Evolutionary conservation across 2,113 vertebrate species (phyloP).

Genomic region (Pelusios castaneus): DNA sequence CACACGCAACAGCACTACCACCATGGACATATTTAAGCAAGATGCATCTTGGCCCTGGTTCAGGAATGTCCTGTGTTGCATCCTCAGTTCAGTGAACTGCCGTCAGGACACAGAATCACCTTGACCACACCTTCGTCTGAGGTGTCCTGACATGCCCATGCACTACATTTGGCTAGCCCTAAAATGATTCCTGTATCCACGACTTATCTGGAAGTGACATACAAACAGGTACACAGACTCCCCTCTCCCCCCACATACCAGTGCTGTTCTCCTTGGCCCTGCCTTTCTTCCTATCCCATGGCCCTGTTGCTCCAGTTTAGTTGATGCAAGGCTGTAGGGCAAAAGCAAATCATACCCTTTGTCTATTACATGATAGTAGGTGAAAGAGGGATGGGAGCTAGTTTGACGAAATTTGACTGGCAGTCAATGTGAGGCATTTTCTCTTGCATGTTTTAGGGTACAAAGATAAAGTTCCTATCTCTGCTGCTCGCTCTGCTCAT

Average conservation of each 20-base stretch:
- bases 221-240: background rate
- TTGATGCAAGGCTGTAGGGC: background rate
- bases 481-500: conserved; percentile 35
- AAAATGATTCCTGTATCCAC: background rate
- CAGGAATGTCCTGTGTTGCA: background rate
- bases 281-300: background rate
- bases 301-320: background rate
- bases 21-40: too few relatives aligned
- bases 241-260: background rate
- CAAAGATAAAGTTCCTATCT: background rate
- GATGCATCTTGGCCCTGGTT: background rate
- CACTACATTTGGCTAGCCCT: background rate
- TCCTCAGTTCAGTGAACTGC: background rate
- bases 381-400: background rate
- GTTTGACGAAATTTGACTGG: conserved; percentile 54
- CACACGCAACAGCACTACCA: too few relatives aligned
- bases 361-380: background rate
- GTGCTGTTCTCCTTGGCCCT: rapidly evolving
- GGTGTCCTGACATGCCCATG: background rate
- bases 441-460: conserved; percentile 28
- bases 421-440: conserved; percentile 15
- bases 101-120: background rate
- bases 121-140: background rate
- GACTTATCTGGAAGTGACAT: background rate
- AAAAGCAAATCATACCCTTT: background rate